These are phyloP conservation scores for Melanotaenia parkinsoni DNA, from an alignment of 2,797 vertebrate species.

Conservation along the genomic window DNA sequence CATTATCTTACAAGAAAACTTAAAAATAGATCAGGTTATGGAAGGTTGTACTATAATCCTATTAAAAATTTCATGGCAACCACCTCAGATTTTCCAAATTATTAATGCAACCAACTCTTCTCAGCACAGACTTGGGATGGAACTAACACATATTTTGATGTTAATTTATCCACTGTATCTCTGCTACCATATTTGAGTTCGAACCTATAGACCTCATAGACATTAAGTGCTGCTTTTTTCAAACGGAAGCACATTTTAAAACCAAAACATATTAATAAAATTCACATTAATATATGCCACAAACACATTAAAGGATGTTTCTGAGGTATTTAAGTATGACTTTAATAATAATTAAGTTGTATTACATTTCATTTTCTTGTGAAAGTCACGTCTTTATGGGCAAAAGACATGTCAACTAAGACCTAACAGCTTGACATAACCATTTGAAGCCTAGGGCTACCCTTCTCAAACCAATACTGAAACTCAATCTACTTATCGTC, in stretches of 20 bases:
- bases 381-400: conserved; percentile 3
- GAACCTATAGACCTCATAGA: conserved; percentile 14
- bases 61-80: conserved; percentile 7
- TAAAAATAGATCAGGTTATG: conserved; percentile 8
- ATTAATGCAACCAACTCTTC: conserved; percentile 33
- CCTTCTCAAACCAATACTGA: conserved; percentile 56
- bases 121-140: conserved; percentile 26
- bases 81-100: conserved; percentile 16
- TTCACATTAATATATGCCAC: neutral
- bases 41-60: neutral
- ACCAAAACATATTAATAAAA: conserved; percentile 5
- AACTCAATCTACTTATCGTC: conserved; percentile 58
- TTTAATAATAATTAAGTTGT: neutral
- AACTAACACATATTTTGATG: conserved; percentile 40
- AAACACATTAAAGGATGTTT: neutral
- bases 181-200: conserved; percentile 39
- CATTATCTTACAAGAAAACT: neutral
- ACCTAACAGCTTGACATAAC: conserved; percentile 44
- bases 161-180: conserved; percentile 30
- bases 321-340: neutral
- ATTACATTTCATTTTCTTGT: neutral
- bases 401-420: conserved; percentile 41
- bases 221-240: conserved; percentile 29
- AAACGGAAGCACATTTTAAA: neutral
- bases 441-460: conserved; percentile 57